A percentile compares a stretch with the other conserved stretches of the same genome.
Evolutionary conservation across 30 jellyfish, hydroid and myxozoan species (phyloP).

Genomic region (Phacellophora camtschatica): DNA sequence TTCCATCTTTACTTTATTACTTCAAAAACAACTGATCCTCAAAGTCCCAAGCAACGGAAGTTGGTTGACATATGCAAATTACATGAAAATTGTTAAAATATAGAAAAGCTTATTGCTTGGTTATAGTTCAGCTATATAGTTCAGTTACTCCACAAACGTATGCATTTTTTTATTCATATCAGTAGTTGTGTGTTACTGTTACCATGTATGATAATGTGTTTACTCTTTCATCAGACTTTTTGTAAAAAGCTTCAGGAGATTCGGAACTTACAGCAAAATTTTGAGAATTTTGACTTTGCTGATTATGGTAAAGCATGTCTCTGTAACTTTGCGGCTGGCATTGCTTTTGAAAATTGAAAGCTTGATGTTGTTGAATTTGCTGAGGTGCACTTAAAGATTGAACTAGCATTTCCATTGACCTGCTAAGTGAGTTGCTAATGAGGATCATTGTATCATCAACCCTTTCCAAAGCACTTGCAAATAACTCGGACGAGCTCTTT

Average conservation of each 20-base stretch:
- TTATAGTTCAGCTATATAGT: background rate
- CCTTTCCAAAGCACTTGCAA: background rate
- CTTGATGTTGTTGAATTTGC: conserved; percentile 7
- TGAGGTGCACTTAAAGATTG: conserved; percentile 16
- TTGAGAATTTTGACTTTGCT: background rate
- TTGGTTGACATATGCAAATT: conserved; percentile 2
- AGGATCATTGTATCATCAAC: background rate
- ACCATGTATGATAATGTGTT: background rate
- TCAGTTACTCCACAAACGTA: background rate
- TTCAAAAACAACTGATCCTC: background rate
- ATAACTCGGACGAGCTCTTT: conserved; percentile 3
- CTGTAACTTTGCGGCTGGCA: conserved; percentile 12
- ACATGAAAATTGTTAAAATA: background rate
- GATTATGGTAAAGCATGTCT: conserved; percentile 5
- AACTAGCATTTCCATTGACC: conserved; percentile 13
- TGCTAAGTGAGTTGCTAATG: conserved; percentile 21
- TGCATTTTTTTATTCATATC: background rate
- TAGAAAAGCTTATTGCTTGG: background rate
- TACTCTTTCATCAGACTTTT: conserved; percentile 7
- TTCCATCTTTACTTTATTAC: background rate
- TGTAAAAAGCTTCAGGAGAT: background rate
- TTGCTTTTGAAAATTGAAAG: conserved; percentile 9
- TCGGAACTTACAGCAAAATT: background rate
- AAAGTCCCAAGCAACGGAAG: background rate
- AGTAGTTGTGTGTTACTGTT: conserved; percentile 18